Evolutionary conservation across 2,888 invertebrate genomes (phyloP).

Genomic region (Aquatica leii): DNA sequence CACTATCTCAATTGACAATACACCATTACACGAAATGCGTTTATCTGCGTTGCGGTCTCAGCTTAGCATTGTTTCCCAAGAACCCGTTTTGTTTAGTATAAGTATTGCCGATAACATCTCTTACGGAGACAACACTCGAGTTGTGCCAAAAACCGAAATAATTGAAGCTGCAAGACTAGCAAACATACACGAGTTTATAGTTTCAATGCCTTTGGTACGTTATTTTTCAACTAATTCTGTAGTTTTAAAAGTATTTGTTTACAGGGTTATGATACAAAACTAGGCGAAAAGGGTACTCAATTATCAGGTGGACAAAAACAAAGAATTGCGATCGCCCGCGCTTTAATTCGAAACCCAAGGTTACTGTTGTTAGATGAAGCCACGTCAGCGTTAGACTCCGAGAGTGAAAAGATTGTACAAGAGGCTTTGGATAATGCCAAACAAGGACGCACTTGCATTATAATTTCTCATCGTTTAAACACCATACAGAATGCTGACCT

Average conservation of each 20-base stretch:
- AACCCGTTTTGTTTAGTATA: too few species aligned
- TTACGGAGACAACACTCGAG: conserved; percentile 82
- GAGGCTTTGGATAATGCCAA: conserved; percentile 85
- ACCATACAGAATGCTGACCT: too few species aligned
- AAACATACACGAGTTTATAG: conserved; percentile 87
- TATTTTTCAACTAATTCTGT: neutral
- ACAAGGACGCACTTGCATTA: conserved; percentile 79
- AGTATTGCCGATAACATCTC: too few species aligned
- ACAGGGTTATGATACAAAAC: too few species aligned
- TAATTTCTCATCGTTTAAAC: too few species aligned
- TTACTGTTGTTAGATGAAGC: conserved; percentile 85
- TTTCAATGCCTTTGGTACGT: conserved; percentile 76
- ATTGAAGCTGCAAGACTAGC: conserved; percentile 82
- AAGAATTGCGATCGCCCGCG: conserved; percentile 91
- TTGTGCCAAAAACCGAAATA: conserved; percentile 74
- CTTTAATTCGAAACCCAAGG: conserved; percentile 79
- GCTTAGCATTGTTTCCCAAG: conserved; percentile 91
- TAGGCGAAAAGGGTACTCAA: too few species aligned
- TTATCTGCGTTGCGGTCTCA: conserved; percentile 68
- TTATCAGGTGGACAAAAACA: too few species aligned
- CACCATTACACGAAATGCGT: conserved; percentile 49
- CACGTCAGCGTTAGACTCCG: conserved; percentile 87
- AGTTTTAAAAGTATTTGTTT: too few species aligned
- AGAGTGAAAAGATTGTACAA: conserved; percentile 90
- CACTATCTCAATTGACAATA: conserved; percentile 59